phyloP scores from a whole-genome alignment of 1,140 invertebrate species.

The Chionoecetes opilio region DNA sequence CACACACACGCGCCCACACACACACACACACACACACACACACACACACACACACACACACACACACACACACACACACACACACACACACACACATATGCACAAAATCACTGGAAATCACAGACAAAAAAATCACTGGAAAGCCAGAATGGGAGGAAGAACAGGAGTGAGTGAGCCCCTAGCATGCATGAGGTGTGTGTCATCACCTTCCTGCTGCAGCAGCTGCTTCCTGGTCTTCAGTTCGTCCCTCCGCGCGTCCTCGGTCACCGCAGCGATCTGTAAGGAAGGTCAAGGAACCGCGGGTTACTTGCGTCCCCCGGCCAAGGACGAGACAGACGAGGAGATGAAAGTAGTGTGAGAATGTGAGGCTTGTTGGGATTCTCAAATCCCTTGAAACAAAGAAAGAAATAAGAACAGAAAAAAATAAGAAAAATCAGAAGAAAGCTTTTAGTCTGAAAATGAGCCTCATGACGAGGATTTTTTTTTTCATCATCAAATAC shows the following conservation, averaged over 20 bases:
- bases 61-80: conserved; percentile 37
- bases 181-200: not conserved
- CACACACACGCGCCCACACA: too few relatives aligned
- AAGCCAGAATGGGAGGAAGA: not conserved
- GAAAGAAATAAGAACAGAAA: not conserved
- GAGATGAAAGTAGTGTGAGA: not conserved
- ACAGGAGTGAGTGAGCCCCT: not conserved
- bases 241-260: not conserved
- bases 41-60: conserved; percentile 29
- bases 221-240: not conserved
- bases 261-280: not conserved
- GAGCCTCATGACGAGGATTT: too few relatives aligned
- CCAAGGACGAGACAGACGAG: not conserved
- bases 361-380: not conserved
- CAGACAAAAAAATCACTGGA: too few relatives aligned
- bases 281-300: not conserved
- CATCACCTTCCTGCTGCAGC: not conserved
- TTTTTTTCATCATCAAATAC: too few relatives aligned
- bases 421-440: not conserved
- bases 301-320: not conserved
- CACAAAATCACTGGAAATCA: too few relatives aligned
- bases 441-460: too few relatives aligned
- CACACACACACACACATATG: not conserved
- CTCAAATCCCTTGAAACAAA: not conserved
- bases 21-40: too few relatives aligned